Evolutionary conservation across 1,140 invertebrate genomes (phyloP), one percentile per base, ranked within the genome.

Genomic region (Drosophila busckii): DNA sequence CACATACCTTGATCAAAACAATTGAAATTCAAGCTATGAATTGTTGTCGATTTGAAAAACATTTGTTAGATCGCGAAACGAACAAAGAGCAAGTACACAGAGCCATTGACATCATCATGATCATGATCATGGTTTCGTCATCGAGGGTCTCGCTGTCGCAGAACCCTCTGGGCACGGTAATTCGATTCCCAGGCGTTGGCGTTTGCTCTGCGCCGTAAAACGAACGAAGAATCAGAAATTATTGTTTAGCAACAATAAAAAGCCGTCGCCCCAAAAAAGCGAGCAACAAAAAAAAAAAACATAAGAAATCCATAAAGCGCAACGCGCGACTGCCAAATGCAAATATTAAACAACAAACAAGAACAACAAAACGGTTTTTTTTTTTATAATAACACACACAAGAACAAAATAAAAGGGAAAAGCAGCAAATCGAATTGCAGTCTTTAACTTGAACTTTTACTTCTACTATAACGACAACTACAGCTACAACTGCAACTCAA

Each of bases 351-450:
- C 46, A 12, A 29, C 32, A 53, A 59, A 26, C 45, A 9, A 42
- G 20, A 42, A 53, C 62, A 68, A 62, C 48, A 50, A 75, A 80
- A 69, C 50, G 50, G n/a, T n/a, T n/a, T n/a, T n/a, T n/a, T n/a
- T n/a, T 66, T 82, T 82, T 68, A 80, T 80, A 82, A 82, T 80
- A 56, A 82, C 54, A 48, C n/a, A n/a, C n/a, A n/a, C n/a, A n/a
- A n/a, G n/a, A n/a, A n/a, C n/a, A n/a, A n/a, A n/a, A n/a, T n/a
- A 75, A 73, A 71, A 61, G 75, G 69, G 75, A 55, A 80, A 80
- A 69, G 55, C 75, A 75, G 75, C 75, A 80, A 80, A 82, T 80
- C 75, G 75, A 80, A 80, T 80, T 82, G 75, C 75, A 75, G 35
- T 60, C 46, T 10, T 13, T 13, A 2, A 2, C 38, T 35, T 17